Evolutionary conservation across 2,113 vertebrate species (phyloP).

Genomic region (Myxocyprinus asiaticus): DNA sequence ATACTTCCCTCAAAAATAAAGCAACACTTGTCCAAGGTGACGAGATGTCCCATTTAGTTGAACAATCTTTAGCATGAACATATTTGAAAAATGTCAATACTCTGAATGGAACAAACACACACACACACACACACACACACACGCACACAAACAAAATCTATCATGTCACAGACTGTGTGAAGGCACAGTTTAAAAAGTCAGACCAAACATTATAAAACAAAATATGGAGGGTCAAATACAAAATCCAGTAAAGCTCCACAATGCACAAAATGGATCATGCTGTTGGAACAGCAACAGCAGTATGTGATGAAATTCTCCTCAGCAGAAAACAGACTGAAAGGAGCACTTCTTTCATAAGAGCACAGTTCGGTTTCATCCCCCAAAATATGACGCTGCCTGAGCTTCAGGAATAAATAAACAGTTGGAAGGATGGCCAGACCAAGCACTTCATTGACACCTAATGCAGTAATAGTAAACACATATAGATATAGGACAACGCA

Average conservation of each 20-base stretch:
- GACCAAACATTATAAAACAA: too few relatives aligned
- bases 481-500: constrained; percentile 27
- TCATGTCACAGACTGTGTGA: too few relatives aligned
- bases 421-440: constrained; percentile 39
- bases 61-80: not conserved
- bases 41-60: too few relatives aligned
- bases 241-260: too few relatives aligned
- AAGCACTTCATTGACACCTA: constrained; percentile 46
- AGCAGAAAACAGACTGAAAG: constrained; percentile 64
- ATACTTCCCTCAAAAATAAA: too few relatives aligned
- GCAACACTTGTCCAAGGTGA: too few relatives aligned
- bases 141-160: too few relatives aligned
- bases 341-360: constrained; percentile 90
- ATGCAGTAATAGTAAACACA: constrained; percentile 36
- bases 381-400: constrained; percentile 57
- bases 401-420: constrained; percentile 73
- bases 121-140: too few relatives aligned
- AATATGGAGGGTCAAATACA: too few relatives aligned
- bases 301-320: not conserved
- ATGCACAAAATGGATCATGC: not conserved
- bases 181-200: too few relatives aligned
- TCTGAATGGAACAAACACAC: too few relatives aligned
- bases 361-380: constrained; percentile 84
- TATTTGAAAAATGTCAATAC: too few relatives aligned
- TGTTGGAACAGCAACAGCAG: not conserved